phyloP scores from a whole-genome alignment of 2,113 vertebrate species.

The Tetraodon nigroviridis region DNA sequence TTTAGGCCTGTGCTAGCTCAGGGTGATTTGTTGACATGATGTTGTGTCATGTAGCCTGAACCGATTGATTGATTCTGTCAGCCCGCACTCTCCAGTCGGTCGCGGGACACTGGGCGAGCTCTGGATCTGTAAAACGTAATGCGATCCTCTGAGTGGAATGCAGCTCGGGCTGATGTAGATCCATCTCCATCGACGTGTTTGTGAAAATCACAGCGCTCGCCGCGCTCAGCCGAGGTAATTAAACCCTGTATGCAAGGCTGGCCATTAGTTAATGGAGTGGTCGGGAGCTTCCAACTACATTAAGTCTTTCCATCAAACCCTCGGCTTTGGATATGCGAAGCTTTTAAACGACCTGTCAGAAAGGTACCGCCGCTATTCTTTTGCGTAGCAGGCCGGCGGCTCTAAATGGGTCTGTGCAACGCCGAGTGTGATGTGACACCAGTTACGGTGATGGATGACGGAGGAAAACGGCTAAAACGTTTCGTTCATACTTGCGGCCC shows the following conservation, averaged over 20 bases:
- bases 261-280: conserved; percentile 33
- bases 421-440: conserved; percentile 32
- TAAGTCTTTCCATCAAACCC: conserved; percentile 35
- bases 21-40: conserved; percentile 13
- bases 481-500: neutral
- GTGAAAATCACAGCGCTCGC: conserved; percentile 40
- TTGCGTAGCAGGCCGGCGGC: conserved; percentile 23
- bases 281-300: conserved; percentile 25
- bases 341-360: conserved; percentile 25
- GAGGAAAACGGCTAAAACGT: conserved; percentile 4
- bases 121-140: conserved; percentile 37
- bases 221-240: conserved; percentile 40
- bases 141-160: conserved; percentile 41
- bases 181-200: conserved; percentile 38
- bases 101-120: conserved; percentile 27
- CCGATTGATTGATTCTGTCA: conserved; percentile 45
- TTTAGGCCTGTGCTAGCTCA: neutral
- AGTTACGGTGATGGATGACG: conserved; percentile 43
- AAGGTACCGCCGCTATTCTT: conserved; percentile 19
- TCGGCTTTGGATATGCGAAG: conserved; percentile 20
- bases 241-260: conserved; percentile 24
- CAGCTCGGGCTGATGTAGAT: conserved; percentile 36
- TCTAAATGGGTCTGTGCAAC: conserved; percentile 35
- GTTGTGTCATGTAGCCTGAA: conserved; percentile 25
- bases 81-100: conserved; percentile 21